Conservation (phyloP, 2,888 invertebrate genomes). For the Caenorhabditis afra region DNA sequence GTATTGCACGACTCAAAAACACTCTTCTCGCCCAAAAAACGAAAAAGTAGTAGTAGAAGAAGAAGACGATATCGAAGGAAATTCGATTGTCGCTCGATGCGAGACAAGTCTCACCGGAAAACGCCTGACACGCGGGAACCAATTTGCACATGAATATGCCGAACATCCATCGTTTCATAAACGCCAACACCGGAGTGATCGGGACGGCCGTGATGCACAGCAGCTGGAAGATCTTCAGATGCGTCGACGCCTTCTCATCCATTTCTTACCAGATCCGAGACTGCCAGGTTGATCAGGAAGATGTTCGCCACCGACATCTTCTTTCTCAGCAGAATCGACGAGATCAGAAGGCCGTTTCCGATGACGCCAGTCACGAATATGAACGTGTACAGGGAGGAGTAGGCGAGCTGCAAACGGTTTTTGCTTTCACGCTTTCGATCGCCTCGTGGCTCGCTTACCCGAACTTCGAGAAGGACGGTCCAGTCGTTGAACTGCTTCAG, state of each 20-base stretch:
- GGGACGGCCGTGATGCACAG: constrained; percentile 95
- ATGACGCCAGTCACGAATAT: constrained; percentile 78
- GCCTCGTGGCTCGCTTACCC: constrained; percentile 57
- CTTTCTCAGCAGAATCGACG: constrained; percentile 73
- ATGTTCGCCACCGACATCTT: constrained; percentile 85
- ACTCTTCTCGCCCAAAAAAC: not conserved
- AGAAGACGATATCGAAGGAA: constrained; percentile 9
- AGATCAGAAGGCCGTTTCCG: constrained; percentile 78
- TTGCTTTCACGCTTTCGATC: not conserved
- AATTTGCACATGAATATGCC: constrained; percentile 92
- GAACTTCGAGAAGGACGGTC: constrained; percentile 75
- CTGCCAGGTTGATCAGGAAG: constrained; percentile 95
- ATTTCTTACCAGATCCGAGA: constrained; percentile 89
- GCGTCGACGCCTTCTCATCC: no score
- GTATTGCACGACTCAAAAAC: not conserved
- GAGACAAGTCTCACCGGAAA: constrained; percentile 76
- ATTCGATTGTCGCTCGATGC: constrained; percentile 37
- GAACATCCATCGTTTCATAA: constrained; percentile 93
- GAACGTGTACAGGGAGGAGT: constrained; percentile 73
- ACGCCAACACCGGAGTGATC: constrained; percentile 95
- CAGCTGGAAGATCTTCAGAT: constrained; percentile 82
- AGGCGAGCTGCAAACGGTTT: constrained; percentile 68
- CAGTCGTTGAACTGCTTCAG: constrained; percentile 74
- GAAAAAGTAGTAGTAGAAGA: not conserved
- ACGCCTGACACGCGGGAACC: constrained; percentile 92